Conservation (phyloP, 2,888 invertebrate species). For the Nezara viridula region DNA sequence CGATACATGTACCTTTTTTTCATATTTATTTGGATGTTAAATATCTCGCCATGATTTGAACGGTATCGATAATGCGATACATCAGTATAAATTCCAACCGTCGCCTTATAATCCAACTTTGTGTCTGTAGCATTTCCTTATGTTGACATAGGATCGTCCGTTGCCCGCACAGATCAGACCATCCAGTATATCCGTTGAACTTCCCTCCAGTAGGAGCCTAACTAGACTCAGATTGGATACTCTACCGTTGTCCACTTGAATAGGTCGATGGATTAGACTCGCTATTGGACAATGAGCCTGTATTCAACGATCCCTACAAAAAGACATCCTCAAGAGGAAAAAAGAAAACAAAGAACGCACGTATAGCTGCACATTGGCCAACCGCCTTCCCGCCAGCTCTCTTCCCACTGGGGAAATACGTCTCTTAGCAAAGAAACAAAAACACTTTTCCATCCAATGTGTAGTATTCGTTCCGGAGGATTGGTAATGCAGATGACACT, state of each 20-base stretch:
- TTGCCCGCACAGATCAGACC: background rate
- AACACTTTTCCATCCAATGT: background rate
- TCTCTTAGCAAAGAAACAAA: background rate
- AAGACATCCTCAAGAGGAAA: conserved; percentile 6
- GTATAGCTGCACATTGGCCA: conserved; percentile 9
- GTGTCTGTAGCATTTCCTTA: too few species aligned
- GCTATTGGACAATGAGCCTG: conserved; percentile 34
- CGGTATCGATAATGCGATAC: too few species aligned
- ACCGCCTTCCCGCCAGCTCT: background rate
- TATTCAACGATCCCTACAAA: conserved; percentile 23
- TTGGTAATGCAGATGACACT: background rate
- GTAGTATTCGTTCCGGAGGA: background rate
- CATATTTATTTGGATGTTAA: too few species aligned
- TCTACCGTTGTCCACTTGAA: conserved; percentile 1
- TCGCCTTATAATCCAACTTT: too few species aligned
- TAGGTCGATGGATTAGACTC: conserved; percentile 39
- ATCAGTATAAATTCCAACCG: too few species aligned
- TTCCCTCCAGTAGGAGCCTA: background rate
- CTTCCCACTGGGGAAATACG: background rate
- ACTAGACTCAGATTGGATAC: conserved; percentile 38
- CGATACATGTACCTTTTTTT: too few species aligned
- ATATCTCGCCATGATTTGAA: too few species aligned
- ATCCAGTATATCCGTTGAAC: background rate
- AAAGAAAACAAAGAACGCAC: conserved; percentile 45
- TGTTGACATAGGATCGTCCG: too few species aligned